These are phyloP conservation scores for Cepaea nemoralis DNA, from an alignment of 1,140 invertebrate species.

Conservation along the genomic window DNA sequence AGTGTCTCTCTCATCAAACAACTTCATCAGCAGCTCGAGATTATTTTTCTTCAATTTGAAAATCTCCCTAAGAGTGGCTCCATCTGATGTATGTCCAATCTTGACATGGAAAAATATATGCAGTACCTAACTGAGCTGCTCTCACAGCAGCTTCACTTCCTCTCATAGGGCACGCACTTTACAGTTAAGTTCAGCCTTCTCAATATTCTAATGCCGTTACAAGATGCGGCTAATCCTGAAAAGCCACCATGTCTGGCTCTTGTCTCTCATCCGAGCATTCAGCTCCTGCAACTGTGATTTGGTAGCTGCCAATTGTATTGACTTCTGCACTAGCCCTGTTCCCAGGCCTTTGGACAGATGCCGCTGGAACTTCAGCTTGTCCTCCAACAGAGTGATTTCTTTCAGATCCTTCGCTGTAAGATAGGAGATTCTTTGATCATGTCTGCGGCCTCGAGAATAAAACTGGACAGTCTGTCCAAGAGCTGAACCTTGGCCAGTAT, in stretches of 20 bases:
- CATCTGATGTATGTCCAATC: not conserved
- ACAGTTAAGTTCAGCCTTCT: conserved; percentile 26
- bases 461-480: conserved; percentile 40
- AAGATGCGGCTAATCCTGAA: conserved; percentile 45
- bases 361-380: conserved; percentile 9
- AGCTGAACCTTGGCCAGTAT: not conserved
- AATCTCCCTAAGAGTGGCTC: conserved; percentile 33
- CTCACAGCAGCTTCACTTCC: conserved; percentile 43
- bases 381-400: not conserved
- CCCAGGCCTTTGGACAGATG: not conserved
- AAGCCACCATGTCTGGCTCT: conserved; percentile 40
- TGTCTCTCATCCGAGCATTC: conserved; percentile 32
- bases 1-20: conserved; percentile 41
- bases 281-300: conserved; percentile 37
- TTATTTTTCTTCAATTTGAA: conserved; percentile 48
- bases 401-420: conserved; percentile 48
- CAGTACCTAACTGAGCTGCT: conserved; percentile 42
- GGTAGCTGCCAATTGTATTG: conserved; percentile 24
- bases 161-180: conserved; percentile 37
- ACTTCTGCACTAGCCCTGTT: conserved; percentile 34
- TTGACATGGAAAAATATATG: not conserved
- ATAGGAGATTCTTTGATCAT: conserved; percentile 45
- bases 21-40: conserved; percentile 40
- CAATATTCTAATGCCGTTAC: conserved; percentile 41
- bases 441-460: conserved; percentile 28